A percentile compares a stretch with the other conserved stretches of the same genome.
Evolutionary conservation across 2,797 vertebrate species (phyloP).

Genomic region (Alcedo atthis): DNA sequence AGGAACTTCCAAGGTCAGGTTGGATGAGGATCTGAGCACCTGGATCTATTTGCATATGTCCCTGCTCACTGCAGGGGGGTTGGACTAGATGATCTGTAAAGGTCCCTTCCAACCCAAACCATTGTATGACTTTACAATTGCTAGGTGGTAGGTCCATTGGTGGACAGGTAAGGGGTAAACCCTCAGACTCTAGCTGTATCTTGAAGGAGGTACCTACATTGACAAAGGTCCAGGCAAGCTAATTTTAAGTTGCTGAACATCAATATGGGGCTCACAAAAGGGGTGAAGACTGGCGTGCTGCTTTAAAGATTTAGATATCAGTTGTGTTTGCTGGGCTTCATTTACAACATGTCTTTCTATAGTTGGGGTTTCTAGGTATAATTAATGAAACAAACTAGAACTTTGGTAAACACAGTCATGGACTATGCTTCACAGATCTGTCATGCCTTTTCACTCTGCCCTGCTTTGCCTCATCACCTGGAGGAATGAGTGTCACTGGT

Average conservation of each 20-base stretch:
- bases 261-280: background rate
- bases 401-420: background rate
- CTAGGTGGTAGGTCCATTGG: fast-evolving
- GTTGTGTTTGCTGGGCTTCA: background rate
- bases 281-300: background rate
- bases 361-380: background rate
- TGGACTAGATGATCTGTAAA: background rate
- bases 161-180: background rate
- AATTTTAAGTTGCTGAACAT: background rate
- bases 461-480: background rate
- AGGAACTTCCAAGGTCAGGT: background rate
- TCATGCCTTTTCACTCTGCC: background rate
- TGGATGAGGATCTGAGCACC: background rate
- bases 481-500: background rate
- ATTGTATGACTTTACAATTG: fast-evolving
- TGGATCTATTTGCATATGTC: background rate
- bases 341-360: background rate
- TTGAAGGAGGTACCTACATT: background rate
- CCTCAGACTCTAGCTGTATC: background rate
- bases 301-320: background rate
- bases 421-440: background rate
- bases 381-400: background rate
- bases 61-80: fast-evolving
- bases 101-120: background rate
- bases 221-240: background rate